Evolutionary conservation across 2,888 invertebrate genomes (phyloP).

Genomic region (Cinara cedri): DNA sequence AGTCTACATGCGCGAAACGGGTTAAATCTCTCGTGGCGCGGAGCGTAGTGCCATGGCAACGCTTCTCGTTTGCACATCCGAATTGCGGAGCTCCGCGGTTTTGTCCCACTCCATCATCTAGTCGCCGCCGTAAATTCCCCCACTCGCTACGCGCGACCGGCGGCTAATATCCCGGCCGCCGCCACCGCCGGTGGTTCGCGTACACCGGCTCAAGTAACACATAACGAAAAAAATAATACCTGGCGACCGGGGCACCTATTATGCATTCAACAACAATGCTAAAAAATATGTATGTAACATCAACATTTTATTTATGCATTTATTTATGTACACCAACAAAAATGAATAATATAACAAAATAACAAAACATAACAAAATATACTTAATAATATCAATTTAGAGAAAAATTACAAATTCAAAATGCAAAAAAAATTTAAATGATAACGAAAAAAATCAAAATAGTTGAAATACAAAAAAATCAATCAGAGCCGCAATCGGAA

Average conservation of each 20-base stretch:
- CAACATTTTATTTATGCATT: constrained; percentile 8
- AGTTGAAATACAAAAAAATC: background rate
- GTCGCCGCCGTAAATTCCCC: background rate
- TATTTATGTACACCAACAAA: constrained; percentile 1
- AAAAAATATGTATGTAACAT: constrained; percentile 1
- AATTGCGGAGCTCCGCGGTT: background rate
- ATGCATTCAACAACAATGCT: background rate
- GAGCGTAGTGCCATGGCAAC: background rate
- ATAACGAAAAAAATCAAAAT: background rate
- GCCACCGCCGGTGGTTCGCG: background rate
- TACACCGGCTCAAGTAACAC: constrained; percentile 2
- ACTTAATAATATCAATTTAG: background rate
- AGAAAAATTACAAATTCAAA: background rate
- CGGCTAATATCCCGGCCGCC: background rate
- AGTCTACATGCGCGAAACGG: too few species aligned
- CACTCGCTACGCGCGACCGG: background rate
- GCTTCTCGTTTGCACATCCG: background rate
- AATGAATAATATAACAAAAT: background rate
- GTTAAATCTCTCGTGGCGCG: too few species aligned
- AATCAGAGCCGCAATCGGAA: background rate
- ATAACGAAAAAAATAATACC: background rate
- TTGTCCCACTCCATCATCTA: background rate
- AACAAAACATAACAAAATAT: background rate
- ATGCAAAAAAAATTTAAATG: background rate
- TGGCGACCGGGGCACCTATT: background rate